Evolutionary conservation across 2,888 invertebrate genomes (phyloP).

Genomic region (Tryphoninae sp.): DNA sequence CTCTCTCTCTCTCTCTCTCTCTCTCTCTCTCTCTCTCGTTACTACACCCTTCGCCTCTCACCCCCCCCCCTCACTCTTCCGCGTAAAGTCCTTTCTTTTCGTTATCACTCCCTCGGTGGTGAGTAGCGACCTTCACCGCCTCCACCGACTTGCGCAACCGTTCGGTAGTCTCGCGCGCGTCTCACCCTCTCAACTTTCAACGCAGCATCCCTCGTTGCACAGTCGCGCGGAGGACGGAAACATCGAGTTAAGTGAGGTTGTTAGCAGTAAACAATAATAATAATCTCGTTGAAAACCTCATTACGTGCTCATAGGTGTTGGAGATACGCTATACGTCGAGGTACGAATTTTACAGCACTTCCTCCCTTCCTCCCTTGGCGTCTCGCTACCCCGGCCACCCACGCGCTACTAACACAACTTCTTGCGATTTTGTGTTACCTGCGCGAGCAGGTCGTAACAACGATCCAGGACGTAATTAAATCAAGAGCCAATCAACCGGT

Average conservation of each 20-base stretch:
- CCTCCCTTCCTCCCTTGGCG: slow-evolving; percentile 9
- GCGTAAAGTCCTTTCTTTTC: background rate
- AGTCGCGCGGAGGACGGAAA: background rate
- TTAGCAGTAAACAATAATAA: slow-evolving; percentile 78
- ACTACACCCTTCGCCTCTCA: background rate
- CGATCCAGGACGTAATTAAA: slow-evolving; percentile 73
- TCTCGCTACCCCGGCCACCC: background rate
- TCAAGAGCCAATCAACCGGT: slow-evolving; percentile 75
- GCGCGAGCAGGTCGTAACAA: slow-evolving; percentile 59
- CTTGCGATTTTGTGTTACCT: background rate
- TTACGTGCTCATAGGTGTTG: slow-evolving; percentile 66
- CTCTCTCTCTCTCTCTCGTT: background rate
- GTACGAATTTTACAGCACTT: slow-evolving; percentile 46
- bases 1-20: background rate
- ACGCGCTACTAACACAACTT: no score
- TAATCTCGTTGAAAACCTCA: slow-evolving; percentile 76
- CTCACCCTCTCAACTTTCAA: no score
- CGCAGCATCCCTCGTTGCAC: no score
- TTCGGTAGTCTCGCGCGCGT: background rate
- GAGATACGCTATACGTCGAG: slow-evolving; percentile 44
- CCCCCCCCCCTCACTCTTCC: background rate
- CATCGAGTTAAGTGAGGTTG: slow-evolving; percentile 69
- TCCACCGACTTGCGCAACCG: background rate
- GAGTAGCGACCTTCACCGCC: background rate
- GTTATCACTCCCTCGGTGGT: slow-evolving; percentile 3